A percentile compares a stretch with the other conserved stretches of the same genome.
Conservation (phyloP, 2,113 vertebrate genomes). For the Malaclemys terrapin region DNA sequence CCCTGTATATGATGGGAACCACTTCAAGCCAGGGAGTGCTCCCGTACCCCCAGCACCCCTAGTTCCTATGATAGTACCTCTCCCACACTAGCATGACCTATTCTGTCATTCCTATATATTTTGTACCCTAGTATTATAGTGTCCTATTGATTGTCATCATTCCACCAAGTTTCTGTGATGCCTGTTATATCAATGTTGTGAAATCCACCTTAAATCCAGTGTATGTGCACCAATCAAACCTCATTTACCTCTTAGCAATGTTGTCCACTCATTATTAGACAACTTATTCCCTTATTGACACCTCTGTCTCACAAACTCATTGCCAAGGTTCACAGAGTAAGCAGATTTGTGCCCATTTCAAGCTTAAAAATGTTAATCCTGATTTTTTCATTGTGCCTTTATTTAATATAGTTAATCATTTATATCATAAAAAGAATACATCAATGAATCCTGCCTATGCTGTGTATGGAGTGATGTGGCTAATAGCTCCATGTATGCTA, state of each 20-base stretch:
- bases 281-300: not conserved
- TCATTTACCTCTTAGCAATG: not conserved
- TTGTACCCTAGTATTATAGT: not conserved
- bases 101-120: not conserved
- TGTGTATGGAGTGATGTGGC: not conserved
- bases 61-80: not conserved
- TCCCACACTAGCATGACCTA: not conserved
- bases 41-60: no score
- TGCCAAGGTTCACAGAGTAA: not conserved
- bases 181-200: not conserved
- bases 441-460: not conserved
- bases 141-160: not conserved
- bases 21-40: no score
- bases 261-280: not conserved
- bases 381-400: not conserved
- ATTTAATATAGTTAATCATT: not conserved
- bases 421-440: not conserved
- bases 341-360: accelerated
- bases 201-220: slow-evolving; percentile 16
- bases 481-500: not conserved
- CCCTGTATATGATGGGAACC: no score
- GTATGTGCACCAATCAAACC: slow-evolving; percentile 25
- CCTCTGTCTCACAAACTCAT: not conserved
- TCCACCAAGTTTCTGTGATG: no score
- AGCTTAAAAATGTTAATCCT: not conserved